Evolutionary conservation across 2,888 invertebrate genomes (phyloP), one percentile per base, ranked within the genome.

Genomic region (Barypeithes pellucidus): DNA sequence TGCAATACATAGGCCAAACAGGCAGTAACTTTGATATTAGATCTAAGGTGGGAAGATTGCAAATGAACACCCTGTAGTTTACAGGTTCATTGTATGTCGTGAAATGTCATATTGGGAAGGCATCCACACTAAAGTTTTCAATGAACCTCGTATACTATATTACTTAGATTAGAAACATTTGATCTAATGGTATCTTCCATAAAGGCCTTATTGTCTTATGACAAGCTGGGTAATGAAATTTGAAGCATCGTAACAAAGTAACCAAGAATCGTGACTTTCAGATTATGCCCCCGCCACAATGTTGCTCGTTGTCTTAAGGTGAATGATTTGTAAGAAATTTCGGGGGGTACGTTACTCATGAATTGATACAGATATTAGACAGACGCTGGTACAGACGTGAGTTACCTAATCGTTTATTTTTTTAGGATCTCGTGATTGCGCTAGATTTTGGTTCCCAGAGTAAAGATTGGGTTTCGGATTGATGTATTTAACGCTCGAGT

Each of bases 131-230:
- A 24, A 12, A 22, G 24, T 24, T 24, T 22, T 29, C n/a, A 22
- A 24, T 29, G 16, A 24, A 39, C 61, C 61, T 61, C 24, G 61
- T 61, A 61, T 1, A 29, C 9, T 16, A 14, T 43, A 61, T 52
- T 24, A 61, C 54, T 20, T 41, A 18, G 52, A 61, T 61, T 54
- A 67, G 43, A 54, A 61, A 71, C 71, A 60, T 75, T 67, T 54
- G 36, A 71, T 75, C 74, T 75, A 75, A 75, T 75, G 67, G 63
- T 45, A 41, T 57, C 63, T 61, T 45, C 60, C 63, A 72, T 60
- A 75, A 68, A 68, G 72, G 69, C 75, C 61, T 75, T 62, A 75
- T 75, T 75, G 75, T 75, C 66, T 75, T 75, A 72, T 67, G 75
- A 75, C 72, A 75, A 45, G 72, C 59, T 39, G 67, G 65, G 47